These are phyloP conservation scores for Drosophila tropicalis DNA, from an alignment of 1,140 invertebrate species.

Conservation along the genomic window DNA sequence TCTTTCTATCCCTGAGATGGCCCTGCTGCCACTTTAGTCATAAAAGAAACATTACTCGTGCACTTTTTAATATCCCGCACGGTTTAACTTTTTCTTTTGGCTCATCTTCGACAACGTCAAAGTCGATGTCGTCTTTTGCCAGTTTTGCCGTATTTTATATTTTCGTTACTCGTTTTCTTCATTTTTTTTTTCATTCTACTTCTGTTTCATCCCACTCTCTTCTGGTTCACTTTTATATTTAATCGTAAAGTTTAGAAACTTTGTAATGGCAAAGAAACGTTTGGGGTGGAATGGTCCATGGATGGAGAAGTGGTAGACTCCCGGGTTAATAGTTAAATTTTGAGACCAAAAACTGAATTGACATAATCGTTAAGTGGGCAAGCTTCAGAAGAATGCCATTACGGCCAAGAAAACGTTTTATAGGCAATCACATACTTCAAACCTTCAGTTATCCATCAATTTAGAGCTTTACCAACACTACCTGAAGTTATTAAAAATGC, in stretches of 20 bases:
- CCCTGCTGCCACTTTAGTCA: conserved; percentile 70
- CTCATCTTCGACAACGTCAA: conserved; percentile 33
- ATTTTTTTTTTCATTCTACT: not conserved
- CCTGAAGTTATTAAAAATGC: too few species aligned
- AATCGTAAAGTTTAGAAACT: conserved; percentile 82
- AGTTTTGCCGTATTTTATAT: conserved; percentile 11
- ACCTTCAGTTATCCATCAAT: not conserved
- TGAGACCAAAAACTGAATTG: conserved; percentile 4
- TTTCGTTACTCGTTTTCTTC: conserved; percentile 9
- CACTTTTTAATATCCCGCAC: conserved; percentile 83
- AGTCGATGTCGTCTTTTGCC: conserved; percentile 28
- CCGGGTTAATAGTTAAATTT: conserved; percentile 9
- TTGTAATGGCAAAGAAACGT: conserved; percentile 57
- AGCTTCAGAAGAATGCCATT: conserved; percentile 27
- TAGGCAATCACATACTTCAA: conserved; percentile 43
- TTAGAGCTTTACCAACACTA: too few species aligned
- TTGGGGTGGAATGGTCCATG: not conserved
- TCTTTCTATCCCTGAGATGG: conserved; percentile 10
- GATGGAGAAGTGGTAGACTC: not conserved
- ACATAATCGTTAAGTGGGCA: not conserved
- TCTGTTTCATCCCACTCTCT: conserved; percentile 3
- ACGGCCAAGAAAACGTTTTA: conserved; percentile 52
- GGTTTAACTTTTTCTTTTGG: conserved; percentile 59
- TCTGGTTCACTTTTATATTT: conserved; percentile 51
- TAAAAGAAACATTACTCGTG: conserved; percentile 78